These are phyloP conservation scores for Rousettus leschenaultii DNA, from an alignment of 2,113 vertebrate species.

Conservation along the genomic window DNA sequence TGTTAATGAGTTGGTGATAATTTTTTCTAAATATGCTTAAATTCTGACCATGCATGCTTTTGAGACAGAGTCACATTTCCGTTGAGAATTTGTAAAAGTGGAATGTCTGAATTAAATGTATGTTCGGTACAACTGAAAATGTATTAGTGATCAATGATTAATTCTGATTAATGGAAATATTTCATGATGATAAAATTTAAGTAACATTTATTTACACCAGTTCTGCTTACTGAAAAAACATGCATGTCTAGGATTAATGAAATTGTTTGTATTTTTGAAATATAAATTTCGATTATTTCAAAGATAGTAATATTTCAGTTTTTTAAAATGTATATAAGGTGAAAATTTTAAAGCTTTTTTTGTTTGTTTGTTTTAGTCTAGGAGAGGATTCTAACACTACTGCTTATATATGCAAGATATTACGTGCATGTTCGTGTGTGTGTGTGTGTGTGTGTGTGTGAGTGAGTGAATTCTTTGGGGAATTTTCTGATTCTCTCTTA, in stretches of 20 bases:
- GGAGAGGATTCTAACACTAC: neutral
- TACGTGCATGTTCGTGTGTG: neutral
- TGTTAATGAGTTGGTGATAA: constrained; percentile 76
- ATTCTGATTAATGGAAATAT: constrained; percentile 70
- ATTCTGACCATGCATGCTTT: constrained; percentile 82
- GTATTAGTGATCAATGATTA: constrained; percentile 67
- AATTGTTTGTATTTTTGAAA: constrained; percentile 63
- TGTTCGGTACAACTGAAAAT: constrained; percentile 75
- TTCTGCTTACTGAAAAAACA: constrained; percentile 66
- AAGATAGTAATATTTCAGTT: neutral
- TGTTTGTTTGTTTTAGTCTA: neutral
- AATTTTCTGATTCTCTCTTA: constrained; percentile 38
- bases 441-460: neutral
- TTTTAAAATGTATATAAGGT: constrained; percentile 60
- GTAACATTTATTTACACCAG: constrained; percentile 42
- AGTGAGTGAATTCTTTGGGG: constrained; percentile 15
- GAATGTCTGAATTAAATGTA: constrained; percentile 80
- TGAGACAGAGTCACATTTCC: constrained; percentile 71
- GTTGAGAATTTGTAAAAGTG: constrained; percentile 74
- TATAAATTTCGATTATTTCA: constrained; percentile 66
- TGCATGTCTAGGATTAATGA: constrained; percentile 66
- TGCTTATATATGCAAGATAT: constrained; percentile 3
- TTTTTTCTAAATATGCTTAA: constrained; percentile 79
- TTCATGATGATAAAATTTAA: constrained; percentile 66
- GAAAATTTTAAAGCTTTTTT: neutral